Base-by-base conservation (phyloP, 2,888 invertebrate genomes). In the Drosophila peninsularis region DNA sequence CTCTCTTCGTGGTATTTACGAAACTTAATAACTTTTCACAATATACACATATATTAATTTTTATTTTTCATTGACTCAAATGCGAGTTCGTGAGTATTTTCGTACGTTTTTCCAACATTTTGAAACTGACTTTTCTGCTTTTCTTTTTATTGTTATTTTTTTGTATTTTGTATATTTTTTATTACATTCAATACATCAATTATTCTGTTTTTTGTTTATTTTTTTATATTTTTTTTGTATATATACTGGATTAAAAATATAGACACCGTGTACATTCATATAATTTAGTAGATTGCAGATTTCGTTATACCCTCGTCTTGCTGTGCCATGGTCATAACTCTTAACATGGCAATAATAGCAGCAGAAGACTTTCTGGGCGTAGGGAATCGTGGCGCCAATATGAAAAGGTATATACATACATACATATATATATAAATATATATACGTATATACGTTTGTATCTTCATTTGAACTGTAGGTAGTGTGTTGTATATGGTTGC, bases 221-320 rank as follows among this genome's bases (percentile, higher is more conserved):
- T 24, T 24, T 24, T 24, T 24, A n/a, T n/a, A n/a, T n/a, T 24
- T 19, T n/a, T 17, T 34, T 37, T 52, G 17, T 39, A 30, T 30
- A 54, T 41, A 41, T 54, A 41, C 9, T 55, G 71, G 79, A 62
- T 71, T 63, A 62, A 71, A 61, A 78, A 75, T 67, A 77, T 71
- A 68, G 78, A 83, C 73, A 83, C 54, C 52, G 68, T 63, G 54
- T 60, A 69, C 71, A 64, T 41, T 53, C 56, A 67, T 67, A 60
- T 68, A 55, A 27, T 68, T 61, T 49, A 41, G 41, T 42, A 58
- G 53, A 19, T 41, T 57, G 32, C 32, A 52, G 27, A 50, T 47
- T 49, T 49, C 44, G 36, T 34, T 60, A 34, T 65, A 67, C n/a
- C 37, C 19, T 71, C 52, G 55, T 45, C 71, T 64, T 34, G 57